Evolutionary conservation across 2,797 vertebrate genomes (phyloP), one percentile per base, ranked within the genome.

Genomic region (Anabacerthia variegaticeps): DNA sequence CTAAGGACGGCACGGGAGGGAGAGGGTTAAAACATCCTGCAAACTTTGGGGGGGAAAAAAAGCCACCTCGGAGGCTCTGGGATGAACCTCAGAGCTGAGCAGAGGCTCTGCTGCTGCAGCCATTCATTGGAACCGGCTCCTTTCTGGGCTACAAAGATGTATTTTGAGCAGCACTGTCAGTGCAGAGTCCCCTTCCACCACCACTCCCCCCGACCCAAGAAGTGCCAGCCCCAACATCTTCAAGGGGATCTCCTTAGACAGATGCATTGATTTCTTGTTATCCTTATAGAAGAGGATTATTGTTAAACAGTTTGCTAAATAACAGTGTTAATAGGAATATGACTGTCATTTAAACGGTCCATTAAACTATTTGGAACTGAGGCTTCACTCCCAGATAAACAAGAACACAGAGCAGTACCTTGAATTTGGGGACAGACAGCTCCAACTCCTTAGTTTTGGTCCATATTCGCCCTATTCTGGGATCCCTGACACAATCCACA

Each of bases 361-460:
- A 92, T 93, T 96, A 92, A 87, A 95, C 92, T 95, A 69, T 30
- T 54, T 32, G 52, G 43, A 94, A 96, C 49, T 12, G 44, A 73
- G 66, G 85, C 59, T 88, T 59, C 71, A 24, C 74, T 86, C 37
- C 27, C 52, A 22, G 26, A 88, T 39, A 85, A 95, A 85, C 84
- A 81, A 49, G 22, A 65, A 85, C 3, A 72, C 48, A 69, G 63
- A 80, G 62, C 36, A 34, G 55, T 97, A 99, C 99, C 99, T 99
- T 99, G 97, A 99, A 99, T 98, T 99, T 99, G 73, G 99, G 99
- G 96, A 99, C 99, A 86, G 99, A 99, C 39, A 99, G 98, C 95
- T 99, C 99, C 82, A 98, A 97, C 97, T 99, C 99, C 98, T 99
- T 99, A 97, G 99, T 99, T 97, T 99, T 99, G 85, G 99, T 99